Base-by-base conservation (phyloP, 2,888 invertebrate species). In the Tachina fera region DNA sequence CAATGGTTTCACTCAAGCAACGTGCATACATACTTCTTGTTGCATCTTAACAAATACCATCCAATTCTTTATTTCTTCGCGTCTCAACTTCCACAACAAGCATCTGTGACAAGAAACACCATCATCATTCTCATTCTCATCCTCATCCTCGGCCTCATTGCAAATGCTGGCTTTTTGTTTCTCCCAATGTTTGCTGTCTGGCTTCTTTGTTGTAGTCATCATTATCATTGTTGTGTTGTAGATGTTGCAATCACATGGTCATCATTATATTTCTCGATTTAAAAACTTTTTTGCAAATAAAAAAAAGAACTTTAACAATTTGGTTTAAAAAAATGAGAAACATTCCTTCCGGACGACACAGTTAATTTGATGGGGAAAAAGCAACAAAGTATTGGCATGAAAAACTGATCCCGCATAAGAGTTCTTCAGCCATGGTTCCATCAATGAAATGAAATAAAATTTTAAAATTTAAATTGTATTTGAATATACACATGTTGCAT, bases 1-100 rank as follows among this genome's bases (percentile, higher is more conserved):
- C 86, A 83, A 72, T 79, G 83, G 60, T 80, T 86, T 83, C 76
- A 72, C 61, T 63, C 63, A 85, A 75, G 67, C 83, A 77, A 83
- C 72, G 65, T 80, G 72, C 74, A 56, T 19, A 49, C 22, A 72
- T 83, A 83, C 72, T 77, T 71, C 67, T 78, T 75, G 60, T 53
- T 68, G 58, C 71, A 56, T 56, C 47, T 63, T 56, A 77, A 45
- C 58, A 71, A 71, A 63, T 72, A 67, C 58, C 81, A 81, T 16
- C 67, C 49, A 72, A 60, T 63, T 63, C 49, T 45, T 71, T 65
- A 63, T 51, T 51, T 65, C 53, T 41, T n/a, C 47, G 72, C 65
- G 39, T 56, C 70, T 65, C 68, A 65, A 67, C 67, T 63, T 61
- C 65, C 61, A 53, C 70, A 45, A 53, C 63, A 63, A 65, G 70